phyloP scores from a whole-genome alignment of 2,113 vertebrate genomes.

The Sardina pilchardus region DNA sequence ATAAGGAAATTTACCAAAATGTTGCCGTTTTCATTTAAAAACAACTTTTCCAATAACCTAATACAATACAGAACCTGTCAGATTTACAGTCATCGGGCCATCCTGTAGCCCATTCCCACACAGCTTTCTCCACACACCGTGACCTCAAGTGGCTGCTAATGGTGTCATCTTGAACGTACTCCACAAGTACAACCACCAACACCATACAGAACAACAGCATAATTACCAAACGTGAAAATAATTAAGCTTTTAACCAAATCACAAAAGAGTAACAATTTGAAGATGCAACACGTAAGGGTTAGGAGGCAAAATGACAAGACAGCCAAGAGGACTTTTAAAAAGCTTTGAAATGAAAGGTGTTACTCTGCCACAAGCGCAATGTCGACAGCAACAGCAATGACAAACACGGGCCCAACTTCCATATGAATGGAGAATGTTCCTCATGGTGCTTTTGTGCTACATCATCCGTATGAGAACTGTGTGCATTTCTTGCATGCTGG shows the following conservation, averaged over 20 bases:
- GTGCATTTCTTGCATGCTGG: constrained; percentile 12
- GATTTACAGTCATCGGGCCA: not conserved
- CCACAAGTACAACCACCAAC: not conserved
- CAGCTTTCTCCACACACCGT: too few relatives aligned
- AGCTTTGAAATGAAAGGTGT: not conserved
- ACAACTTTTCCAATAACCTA: not conserved
- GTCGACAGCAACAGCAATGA: not conserved
- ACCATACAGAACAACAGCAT: not conserved
- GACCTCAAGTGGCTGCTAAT: constrained; percentile 30
- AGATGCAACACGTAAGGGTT: constrained; percentile 1
- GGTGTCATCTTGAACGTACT: constrained; percentile 28
- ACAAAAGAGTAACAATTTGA: not conserved
- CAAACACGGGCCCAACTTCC: not conserved
- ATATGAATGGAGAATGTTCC: not conserved
- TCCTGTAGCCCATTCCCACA: not conserved
- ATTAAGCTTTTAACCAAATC: not conserved
- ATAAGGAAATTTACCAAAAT: too few relatives aligned
- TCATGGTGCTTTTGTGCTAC: not conserved
- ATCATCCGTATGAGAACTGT: not conserved
- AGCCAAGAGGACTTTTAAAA: not conserved
- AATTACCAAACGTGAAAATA: not conserved
- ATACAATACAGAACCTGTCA: not conserved
- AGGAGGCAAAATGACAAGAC: not conserved
- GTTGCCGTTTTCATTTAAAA: too few relatives aligned
- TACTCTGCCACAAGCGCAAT: constrained; percentile 6